A percentile compares a stretch with the other conserved stretches of the same genome.
Evolutionary conservation across 2,797 vertebrate genomes (phyloP).

Genomic region (Dipus sagitta): DNA sequence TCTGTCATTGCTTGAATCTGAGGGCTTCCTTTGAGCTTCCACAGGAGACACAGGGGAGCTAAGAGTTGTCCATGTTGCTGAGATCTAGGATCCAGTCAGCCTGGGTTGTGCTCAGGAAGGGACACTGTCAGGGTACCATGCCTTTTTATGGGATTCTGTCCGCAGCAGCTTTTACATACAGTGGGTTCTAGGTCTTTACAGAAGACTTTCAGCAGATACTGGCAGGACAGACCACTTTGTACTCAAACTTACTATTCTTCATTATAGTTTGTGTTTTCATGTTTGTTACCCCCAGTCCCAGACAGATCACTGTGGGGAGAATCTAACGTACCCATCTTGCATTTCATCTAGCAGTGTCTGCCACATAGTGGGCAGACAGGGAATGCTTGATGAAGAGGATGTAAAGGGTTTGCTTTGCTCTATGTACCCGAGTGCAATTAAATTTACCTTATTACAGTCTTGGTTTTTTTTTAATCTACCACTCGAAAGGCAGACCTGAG

Average conservation of each 20-base stretch:
- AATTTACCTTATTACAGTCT: constrained; percentile 33
- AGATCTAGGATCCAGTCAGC: background rate
- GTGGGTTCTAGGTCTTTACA: background rate
- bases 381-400: constrained; percentile 48
- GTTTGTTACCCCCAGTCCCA: background rate
- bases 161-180: constrained; percentile 16
- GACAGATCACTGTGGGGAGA: constrained; percentile 28
- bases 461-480: constrained; percentile 49
- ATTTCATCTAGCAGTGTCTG: constrained; percentile 69
- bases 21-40: constrained; percentile 1
- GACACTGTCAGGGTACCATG: background rate
- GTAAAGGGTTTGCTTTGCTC: constrained; percentile 44
- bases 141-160: constrained; percentile 34
- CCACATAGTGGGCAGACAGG: constrained; percentile 65
- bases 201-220: constrained; percentile 31
- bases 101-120: background rate
- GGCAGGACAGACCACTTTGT: constrained; percentile 17
- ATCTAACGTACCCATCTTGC: constrained; percentile 58
- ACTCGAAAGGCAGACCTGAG: background rate
- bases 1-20: constrained; percentile 13
- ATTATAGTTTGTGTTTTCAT: constrained; percentile 52
- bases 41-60: constrained; percentile 9
- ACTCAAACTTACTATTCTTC: constrained; percentile 18
- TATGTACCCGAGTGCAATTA: constrained; percentile 48
- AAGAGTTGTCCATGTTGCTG: constrained; percentile 35